Evolutionary conservation across 2,113 vertebrate species (phyloP).

Genomic region (Scalopus aquaticus): DNA sequence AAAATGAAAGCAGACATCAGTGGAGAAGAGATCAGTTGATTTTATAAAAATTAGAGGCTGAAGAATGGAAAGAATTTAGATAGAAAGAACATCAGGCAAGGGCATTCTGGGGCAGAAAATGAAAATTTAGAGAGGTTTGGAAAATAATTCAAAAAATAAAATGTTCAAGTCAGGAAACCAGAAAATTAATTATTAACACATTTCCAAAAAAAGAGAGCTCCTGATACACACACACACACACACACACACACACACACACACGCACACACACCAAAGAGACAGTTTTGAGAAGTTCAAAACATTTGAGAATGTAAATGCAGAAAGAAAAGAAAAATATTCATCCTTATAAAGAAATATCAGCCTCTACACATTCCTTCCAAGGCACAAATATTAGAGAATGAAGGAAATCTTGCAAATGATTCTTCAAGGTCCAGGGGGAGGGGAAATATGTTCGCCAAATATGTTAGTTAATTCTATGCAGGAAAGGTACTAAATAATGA

Average conservation of each 20-base stretch:
- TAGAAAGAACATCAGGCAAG: background rate
- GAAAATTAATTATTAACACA: background rate
- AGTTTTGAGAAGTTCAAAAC: background rate
- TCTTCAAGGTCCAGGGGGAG: background rate
- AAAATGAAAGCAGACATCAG: background rate
- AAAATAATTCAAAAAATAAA: background rate
- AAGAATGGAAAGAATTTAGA: background rate
- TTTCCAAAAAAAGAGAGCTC: background rate
- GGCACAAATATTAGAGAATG: background rate
- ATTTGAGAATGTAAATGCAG: slow-evolving; percentile 24
- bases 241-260: background rate
- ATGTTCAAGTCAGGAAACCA: background rate
- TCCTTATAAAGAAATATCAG: background rate
- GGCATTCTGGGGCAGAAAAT: background rate
- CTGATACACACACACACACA: background rate
- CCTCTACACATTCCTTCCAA: background rate
- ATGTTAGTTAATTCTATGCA: background rate
- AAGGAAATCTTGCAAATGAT: background rate
- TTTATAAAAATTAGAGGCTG: background rate
- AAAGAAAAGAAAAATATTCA: background rate
- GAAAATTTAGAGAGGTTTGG: background rate
- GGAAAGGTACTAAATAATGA: background rate
- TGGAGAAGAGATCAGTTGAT: background rate
- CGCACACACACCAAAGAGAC: too few relatives aligned
- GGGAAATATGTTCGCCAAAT: background rate